These are phyloP conservation scores for Aplodontia rufa DNA, from an alignment of 2,113 vertebrate species.

Conservation along the genomic window DNA sequence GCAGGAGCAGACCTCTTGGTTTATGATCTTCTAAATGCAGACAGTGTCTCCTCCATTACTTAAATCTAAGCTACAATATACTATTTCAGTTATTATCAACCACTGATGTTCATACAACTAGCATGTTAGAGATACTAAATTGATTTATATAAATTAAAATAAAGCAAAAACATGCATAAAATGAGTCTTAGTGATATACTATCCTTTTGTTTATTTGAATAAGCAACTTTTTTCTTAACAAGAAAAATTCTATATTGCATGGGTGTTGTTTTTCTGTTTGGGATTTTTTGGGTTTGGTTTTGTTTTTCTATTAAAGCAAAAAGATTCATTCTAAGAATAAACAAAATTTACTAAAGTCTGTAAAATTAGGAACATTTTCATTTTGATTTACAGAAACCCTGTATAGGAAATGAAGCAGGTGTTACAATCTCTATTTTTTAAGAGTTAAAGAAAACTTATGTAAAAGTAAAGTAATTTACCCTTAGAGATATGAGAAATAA, in stretches of 20 bases:
- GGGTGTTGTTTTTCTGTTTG: background rate
- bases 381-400: constrained; percentile 14
- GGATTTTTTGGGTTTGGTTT: background rate
- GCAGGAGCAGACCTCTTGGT: background rate
- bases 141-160: constrained; percentile 8
- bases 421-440: background rate
- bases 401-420: background rate
- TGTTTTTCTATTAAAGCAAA: constrained; percentile 19
- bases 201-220: background rate
- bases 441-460: background rate
- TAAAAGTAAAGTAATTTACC: background rate
- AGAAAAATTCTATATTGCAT: background rate
- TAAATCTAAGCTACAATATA: background rate
- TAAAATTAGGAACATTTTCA: background rate
- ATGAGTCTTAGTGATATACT: background rate
- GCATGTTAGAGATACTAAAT: background rate
- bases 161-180: constrained; percentile 17
- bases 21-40: background rate
- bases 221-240: background rate
- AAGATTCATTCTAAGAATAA: constrained; percentile 1
- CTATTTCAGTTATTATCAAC: background rate
- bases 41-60: background rate
- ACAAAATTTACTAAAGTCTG: background rate
- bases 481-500: background rate
- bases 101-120: background rate